These are phyloP conservation scores for Himalopsyche phryganea DNA, from an alignment of 1,140 invertebrate genomes.

Conservation along the genomic window DNA sequence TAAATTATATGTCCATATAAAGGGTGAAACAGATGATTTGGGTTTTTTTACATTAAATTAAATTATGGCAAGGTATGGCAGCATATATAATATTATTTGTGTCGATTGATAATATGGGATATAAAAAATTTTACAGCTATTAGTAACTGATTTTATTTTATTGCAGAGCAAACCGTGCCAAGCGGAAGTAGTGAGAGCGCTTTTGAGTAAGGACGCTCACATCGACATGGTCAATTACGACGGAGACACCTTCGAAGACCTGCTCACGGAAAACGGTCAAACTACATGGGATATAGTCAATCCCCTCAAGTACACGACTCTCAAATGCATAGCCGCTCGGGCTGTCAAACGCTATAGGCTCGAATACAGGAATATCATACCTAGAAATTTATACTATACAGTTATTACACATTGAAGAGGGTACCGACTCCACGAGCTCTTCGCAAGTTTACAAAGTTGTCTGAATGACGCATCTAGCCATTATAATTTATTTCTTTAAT, in stretches of 20 bases:
- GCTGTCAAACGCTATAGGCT: constrained; percentile 65
- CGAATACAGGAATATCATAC: constrained; percentile 60
- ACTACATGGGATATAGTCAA: constrained; percentile 66
- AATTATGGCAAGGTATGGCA: too few relatives aligned
- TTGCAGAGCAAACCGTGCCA: constrained; percentile 57
- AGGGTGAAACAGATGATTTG: too few relatives aligned
- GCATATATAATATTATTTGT: too few relatives aligned
- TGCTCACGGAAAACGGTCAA: constrained; percentile 58
- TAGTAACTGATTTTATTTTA: too few relatives aligned
- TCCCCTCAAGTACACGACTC: constrained; percentile 71
- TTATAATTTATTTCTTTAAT: background rate
- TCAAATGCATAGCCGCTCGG: constrained; percentile 78
- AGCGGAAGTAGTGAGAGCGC: constrained; percentile 61
- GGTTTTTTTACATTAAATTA: too few relatives aligned
- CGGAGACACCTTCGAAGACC: constrained; percentile 70
- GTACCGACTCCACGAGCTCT: too few relatives aligned
- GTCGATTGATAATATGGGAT: too few relatives aligned
- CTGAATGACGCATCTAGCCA: background rate
- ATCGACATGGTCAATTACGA: constrained; percentile 80
- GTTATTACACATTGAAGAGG: constrained; percentile 43
- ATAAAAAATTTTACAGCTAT: too few relatives aligned
- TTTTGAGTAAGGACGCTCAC: constrained; percentile 79
- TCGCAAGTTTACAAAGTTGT: too few relatives aligned
- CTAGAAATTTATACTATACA: constrained; percentile 48
- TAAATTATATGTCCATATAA: too few relatives aligned